Base-by-base conservation (phyloP, 2,888 invertebrate genomes). In the Hypselothyrea guttata region DNA sequence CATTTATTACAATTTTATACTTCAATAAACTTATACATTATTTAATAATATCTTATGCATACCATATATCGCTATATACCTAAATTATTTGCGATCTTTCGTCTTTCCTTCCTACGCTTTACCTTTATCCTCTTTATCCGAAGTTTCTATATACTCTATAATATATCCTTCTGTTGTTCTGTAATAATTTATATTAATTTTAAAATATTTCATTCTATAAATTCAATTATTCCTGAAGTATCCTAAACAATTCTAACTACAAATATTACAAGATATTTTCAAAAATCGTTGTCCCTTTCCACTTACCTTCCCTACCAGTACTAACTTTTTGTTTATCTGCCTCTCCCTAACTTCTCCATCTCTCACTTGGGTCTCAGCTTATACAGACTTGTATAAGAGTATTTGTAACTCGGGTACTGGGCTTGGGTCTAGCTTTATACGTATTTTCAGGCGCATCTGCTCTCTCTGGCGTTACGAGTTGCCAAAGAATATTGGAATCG, bases 401-500 rank as follows among this genome's bases (percentile, higher is more conserved):
- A 69, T 57, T 61, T 55, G 70, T 74, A 74, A 74, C 75, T 63
- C 35, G 79, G 75, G 72, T 52, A 58, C 31, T 35, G 85, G 83
- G 83, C 77, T 85, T 85, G 77, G 85, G 72, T 67, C 55, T 57
- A 83, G 84, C 79, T 70, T 85, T 79, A 67, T 55, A 67, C 57
- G 79, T 78, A 60, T 64, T 84, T 77, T 85, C 85, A 85, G 85
- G 83, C 75, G 64, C 67, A 61, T 78, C 57, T 60, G 59, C 47
- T 55, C 38, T 72, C 48, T 53, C 31, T 38, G 53, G 16, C 74
- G 70, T 69, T 70, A 54, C 68, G 48, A 69, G 63, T 73, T 70
- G 62, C 40, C 5, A 4, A 22, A 22, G 22, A 4, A 33, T 42
- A 16, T 45, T 35, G 33, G 47, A 52, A 48, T 59, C n/a, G 9